A percentile compares a stretch with the other conserved stretches of the same genome.
These are phyloP conservation scores for Zygothrica quintamaculata DNA, from an alignment of 2,888 invertebrate species.

Conservation along the genomic window DNA sequence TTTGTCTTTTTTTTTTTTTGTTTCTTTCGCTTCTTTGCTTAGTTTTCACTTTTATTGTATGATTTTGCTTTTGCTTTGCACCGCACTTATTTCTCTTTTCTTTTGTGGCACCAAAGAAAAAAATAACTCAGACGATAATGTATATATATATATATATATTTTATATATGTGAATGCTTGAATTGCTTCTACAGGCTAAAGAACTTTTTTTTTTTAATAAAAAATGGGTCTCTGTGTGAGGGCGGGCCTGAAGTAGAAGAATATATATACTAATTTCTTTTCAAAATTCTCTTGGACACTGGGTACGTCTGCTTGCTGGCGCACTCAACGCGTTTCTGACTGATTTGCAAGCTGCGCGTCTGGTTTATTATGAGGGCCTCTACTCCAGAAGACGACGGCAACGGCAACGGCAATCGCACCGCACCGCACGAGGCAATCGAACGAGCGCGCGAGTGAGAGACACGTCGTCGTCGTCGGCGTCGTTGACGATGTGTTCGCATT, in stretches of 20 bases:
- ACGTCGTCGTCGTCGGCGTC: constrained; percentile 3
- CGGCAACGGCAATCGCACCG: too few species aligned
- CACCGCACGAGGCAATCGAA: constrained; percentile 27
- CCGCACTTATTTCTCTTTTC: constrained; percentile 62
- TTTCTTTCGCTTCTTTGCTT: constrained; percentile 42
- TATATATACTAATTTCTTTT: constrained; percentile 24
- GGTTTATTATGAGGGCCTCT: constrained; percentile 74
- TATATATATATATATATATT: constrained; percentile 12
- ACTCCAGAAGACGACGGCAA: constrained; percentile 39
- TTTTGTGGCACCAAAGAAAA: constrained; percentile 57
- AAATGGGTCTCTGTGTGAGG: constrained; percentile 20
- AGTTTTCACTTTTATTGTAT: constrained; percentile 56
- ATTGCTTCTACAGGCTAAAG: constrained; percentile 49
- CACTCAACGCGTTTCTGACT: constrained; percentile 76
- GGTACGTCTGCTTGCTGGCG: constrained; percentile 68
- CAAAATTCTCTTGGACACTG: constrained; percentile 34
- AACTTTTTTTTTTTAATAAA: too few species aligned
- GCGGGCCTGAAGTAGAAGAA: constrained; percentile 12
- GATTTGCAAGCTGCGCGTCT: constrained; percentile 68
- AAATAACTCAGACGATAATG: constrained; percentile 36
- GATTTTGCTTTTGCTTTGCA: constrained; percentile 60
- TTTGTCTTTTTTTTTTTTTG: constrained; percentile 35
- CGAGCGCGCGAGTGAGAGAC: constrained; percentile 12
- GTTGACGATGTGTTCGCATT: too few species aligned
- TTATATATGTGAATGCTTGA: constrained; percentile 30